Conservation (phyloP, 2,797 vertebrate species). For the Sebastolobus altivelis region DNA sequence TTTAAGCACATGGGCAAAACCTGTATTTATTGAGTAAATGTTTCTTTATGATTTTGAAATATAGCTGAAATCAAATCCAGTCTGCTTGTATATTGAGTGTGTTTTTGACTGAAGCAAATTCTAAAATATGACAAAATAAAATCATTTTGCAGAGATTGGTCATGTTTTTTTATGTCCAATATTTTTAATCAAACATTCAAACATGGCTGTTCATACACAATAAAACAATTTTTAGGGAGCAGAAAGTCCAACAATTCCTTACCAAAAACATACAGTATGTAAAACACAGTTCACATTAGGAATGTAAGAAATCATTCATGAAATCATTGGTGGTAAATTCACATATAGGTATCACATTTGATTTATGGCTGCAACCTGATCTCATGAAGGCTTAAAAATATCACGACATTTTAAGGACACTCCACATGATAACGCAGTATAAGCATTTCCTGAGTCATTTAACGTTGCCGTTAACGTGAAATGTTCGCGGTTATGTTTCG, state of each 20-base stretch:
- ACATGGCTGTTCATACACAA: neutral
- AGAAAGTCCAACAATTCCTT: too few species aligned
- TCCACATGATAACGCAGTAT: too few species aligned
- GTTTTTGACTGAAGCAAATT: constrained; percentile 69
- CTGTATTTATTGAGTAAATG: constrained; percentile 97
- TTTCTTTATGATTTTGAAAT: constrained; percentile 91
- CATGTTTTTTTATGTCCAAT: neutral
- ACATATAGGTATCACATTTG: neutral
- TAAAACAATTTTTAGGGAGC: neutral
- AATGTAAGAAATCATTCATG: neutral
- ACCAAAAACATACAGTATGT: neutral
- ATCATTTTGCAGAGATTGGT: constrained; percentile 60
- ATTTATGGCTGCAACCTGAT: too few species aligned
- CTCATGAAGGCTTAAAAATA: too few species aligned
- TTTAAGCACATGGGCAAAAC: constrained; percentile 92
- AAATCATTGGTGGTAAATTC: neutral
- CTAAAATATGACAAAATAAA: constrained; percentile 66
- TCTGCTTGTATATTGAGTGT: constrained; percentile 71
- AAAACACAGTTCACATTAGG: neutral
- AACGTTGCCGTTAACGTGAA: too few species aligned
- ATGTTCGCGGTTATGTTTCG: too few species aligned
- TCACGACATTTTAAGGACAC: too few species aligned
- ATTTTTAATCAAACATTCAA: neutral
- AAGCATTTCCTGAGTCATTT: too few species aligned
- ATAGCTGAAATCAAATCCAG: constrained; percentile 86